These are phyloP conservation scores for Polyploca ridens DNA, from an alignment of 2,888 invertebrate species.

Conservation along the genomic window DNA sequence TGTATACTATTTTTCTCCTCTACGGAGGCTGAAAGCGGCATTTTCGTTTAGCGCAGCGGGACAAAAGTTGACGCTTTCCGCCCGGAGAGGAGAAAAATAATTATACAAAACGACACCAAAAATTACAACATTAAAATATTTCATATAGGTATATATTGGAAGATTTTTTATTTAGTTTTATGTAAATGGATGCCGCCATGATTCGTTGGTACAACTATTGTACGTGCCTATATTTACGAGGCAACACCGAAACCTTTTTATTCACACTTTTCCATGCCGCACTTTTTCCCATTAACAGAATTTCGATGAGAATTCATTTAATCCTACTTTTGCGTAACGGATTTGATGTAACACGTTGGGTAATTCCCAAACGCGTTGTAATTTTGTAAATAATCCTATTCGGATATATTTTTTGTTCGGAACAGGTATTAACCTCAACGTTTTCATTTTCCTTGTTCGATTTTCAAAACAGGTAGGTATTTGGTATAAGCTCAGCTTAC, in stretches of 20 bases:
- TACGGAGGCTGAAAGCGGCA: too few species aligned
- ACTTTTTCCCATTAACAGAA: slow-evolving; percentile 36
- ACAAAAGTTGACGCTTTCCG: too few species aligned
- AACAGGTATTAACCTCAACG: background rate
- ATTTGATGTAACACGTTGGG: slow-evolving; percentile 6
- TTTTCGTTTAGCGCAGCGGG: too few species aligned
- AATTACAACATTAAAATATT: too few species aligned
- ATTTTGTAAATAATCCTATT: slow-evolving; percentile 4
- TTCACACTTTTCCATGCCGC: slow-evolving; percentile 28
- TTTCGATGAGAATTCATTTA: slow-evolving; percentile 37
- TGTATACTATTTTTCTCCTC: too few species aligned
- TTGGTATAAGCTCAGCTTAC: background rate
- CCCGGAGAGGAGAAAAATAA: too few species aligned
- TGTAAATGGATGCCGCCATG: background rate
- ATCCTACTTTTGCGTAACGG: slow-evolving; percentile 21
- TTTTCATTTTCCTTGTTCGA: background rate
- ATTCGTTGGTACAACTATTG: too few species aligned
- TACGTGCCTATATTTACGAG: too few species aligned
- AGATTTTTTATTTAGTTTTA: background rate
- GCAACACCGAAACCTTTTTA: background rate
- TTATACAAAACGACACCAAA: too few species aligned
- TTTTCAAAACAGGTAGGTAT: background rate
- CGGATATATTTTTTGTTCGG: slow-evolving; percentile 1
- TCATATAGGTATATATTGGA: too few species aligned
- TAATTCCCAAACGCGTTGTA: slow-evolving; percentile 8